A percentile compares a stretch with the other conserved stretches of the same genome.
phyloP scores from a whole-genome alignment of 2,113 vertebrate species.

The Leptobrachium leishanense region DNA sequence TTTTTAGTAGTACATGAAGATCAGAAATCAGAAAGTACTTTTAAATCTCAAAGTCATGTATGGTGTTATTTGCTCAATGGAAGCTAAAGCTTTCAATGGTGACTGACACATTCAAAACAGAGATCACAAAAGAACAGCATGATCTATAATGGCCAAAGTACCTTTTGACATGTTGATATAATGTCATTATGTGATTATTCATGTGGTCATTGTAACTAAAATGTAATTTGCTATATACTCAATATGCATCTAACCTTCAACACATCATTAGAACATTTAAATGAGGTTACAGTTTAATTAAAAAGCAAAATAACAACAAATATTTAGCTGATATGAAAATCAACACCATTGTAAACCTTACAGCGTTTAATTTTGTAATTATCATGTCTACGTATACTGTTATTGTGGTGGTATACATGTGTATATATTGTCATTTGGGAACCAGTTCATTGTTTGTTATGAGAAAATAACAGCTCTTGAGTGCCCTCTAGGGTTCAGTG shows the following conservation, averaged over 20 bases:
- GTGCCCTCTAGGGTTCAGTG: constrained; percentile 33
- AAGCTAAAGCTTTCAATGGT: not conserved
- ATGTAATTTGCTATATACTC: no score
- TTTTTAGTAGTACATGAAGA: no score
- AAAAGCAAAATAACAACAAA: no score
- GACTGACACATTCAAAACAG: not conserved
- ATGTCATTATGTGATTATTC: no score
- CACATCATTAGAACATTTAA: no score
- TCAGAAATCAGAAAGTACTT: not conserved
- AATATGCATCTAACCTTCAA: no score
- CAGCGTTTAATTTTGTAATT: not conserved
- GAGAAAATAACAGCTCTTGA: constrained; percentile 20
- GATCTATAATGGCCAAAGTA: not conserved
- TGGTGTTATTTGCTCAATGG: not conserved
- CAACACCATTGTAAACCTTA: no score
- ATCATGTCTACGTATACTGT: not conserved
- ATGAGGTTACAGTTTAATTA: no score
- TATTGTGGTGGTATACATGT: not conserved
- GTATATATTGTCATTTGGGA: not conserved
- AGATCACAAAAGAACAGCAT: constrained; percentile 30
- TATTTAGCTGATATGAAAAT: no score
- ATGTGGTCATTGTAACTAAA: no score
- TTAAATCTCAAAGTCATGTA: not conserved
- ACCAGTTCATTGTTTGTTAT: no score
- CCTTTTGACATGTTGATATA: constrained; percentile 8